Percentiles rank a stretch among this genome's conserved stretches.
phyloP scores from a whole-genome alignment of 2,113 vertebrate species.

The Serilophus lunatus region DNA sequence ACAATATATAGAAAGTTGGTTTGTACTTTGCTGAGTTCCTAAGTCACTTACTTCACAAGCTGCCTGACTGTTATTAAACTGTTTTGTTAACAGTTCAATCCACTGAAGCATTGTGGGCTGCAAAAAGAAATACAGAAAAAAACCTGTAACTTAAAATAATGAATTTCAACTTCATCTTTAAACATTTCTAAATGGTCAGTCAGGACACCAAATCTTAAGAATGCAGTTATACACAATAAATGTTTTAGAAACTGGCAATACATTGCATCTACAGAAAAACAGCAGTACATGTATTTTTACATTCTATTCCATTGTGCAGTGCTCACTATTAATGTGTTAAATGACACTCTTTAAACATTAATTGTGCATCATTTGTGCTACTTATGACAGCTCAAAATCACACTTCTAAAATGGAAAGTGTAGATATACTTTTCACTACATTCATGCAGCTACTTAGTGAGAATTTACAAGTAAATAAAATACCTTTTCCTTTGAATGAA shows the following conservation, averaged over 20 bases:
- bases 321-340: background rate
- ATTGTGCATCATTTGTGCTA: background rate
- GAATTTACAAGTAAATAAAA: constrained; percentile 35
- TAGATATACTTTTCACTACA: background rate
- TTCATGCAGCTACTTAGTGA: constrained; percentile 30
- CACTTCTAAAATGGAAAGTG: background rate
- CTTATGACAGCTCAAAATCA: background rate
- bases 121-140: constrained; percentile 36
- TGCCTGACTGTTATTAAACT: constrained; percentile 99
- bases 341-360: background rate
- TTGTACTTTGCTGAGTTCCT: constrained; percentile 48
- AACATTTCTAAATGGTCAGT: background rate
- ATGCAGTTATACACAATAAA: background rate
- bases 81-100: constrained; percentile 98
- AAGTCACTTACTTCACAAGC: constrained; percentile 90
- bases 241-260: background rate
- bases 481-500: constrained; percentile 99
- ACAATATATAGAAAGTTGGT: constrained; percentile 57
- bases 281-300: background rate
- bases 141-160: background rate
- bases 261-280: background rate
- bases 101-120: constrained; percentile 99
- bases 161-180: background rate
- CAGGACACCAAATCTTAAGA: background rate
- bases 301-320: background rate